Base-by-base conservation (phyloP, 92 coral and sea anemone genomes). In the Ricordea florida region DNA sequence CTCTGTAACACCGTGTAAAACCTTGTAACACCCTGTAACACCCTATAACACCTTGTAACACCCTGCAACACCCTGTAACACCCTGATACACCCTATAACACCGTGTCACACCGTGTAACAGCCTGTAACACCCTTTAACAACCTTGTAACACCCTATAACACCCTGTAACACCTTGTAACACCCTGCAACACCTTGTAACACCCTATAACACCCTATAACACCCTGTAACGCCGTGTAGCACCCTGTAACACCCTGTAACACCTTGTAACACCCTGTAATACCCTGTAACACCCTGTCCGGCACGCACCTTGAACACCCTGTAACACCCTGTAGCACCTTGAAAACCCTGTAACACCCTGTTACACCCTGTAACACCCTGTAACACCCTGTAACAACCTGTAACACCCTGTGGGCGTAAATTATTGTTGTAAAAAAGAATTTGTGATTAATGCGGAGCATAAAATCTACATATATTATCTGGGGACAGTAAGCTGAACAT, bases 41-140 rank as follows among this genome's bases (percentile, higher is more conserved):
- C 1, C 53, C 9, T 57, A 34, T 1, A 57, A 57, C 64, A 57
- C 64, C 50, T 1, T 57, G 64, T 57, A 57, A 57, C 35, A 57
- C 64, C 55, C 16, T 57, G 64, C 25, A 57, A 57, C 64, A 57
- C 64, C 64, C 2, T 57, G 64, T n/a, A 1, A 47, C 55, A 47
- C 2, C 55, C 0, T 47, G 55, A 14, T 14, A 47, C 55, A 47
- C 55, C 55, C 10, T 47, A 24, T 47, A 47, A 18, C 55, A 1
- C 55, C 3, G 15, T 47, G 1, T 47, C n/a, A 1, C 55, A 47
- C 55, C 55, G 1, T 47, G 1, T 47, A 47, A 47, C 55, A 47
- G 20, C 22, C 1, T 47, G 22, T 47, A 47, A 1, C 17, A 47
- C 55, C 1, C 2, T 47, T 18, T 47, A 47, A 9, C n/a, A n/a